These are phyloP conservation scores for Blomia tropicalis DNA, from an alignment of 2,888 invertebrate genomes.

Conservation along the genomic window DNA sequence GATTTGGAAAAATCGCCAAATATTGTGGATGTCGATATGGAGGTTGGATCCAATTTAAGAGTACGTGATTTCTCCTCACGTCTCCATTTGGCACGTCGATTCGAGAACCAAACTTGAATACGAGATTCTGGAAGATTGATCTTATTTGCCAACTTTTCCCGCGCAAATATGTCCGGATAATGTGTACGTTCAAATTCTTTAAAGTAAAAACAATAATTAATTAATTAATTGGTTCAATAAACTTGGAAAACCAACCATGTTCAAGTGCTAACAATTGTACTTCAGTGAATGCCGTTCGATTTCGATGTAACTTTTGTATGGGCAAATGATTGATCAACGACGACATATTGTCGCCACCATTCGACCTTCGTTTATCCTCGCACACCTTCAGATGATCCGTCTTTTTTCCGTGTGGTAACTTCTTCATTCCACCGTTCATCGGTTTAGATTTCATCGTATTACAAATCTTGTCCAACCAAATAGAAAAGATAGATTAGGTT, in stretches of 20 bases:
- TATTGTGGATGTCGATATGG: neutral
- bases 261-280: constrained; percentile 39
- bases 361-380: neutral
- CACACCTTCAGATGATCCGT: neutral
- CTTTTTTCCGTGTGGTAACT: neutral
- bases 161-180: constrained; percentile 84
- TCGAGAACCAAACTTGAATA: constrained; percentile 97
- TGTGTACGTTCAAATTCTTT: constrained; percentile 85
- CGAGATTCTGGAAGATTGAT: constrained; percentile 82
- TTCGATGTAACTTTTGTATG: constrained; percentile 37
- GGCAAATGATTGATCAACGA: neutral
- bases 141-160: constrained; percentile 75
- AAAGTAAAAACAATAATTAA: constrained; percentile 34
- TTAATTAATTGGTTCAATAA: neutral
- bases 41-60: constrained; percentile 24
- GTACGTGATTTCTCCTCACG: constrained; percentile 84
- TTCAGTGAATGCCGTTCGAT: constrained; percentile 40
- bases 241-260: constrained; percentile 33
- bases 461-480: neutral
- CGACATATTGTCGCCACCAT: neutral
- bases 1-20: neutral
- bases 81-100: constrained; percentile 88
- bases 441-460: neutral
- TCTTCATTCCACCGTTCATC: neutral
- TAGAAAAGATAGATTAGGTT: too few species aligned